A percentile compares a stretch with the other conserved stretches of the same genome.
phyloP scores from a whole-genome alignment of 1,140 invertebrate species.

The Panagrolaimus sp. region DNA sequence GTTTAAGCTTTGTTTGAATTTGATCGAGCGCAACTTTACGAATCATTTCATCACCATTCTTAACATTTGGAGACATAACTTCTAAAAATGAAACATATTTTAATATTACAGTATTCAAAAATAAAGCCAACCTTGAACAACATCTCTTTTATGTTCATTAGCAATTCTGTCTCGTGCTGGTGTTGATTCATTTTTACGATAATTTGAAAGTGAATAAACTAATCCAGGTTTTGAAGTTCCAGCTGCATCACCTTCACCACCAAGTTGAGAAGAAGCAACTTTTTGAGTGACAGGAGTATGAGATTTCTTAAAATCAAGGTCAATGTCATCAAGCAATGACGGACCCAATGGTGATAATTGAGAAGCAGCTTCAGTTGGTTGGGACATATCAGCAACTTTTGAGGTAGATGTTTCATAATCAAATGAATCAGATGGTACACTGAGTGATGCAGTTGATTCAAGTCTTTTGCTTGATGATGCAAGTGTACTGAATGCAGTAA shows the following conservation, averaged over 20 bases:
- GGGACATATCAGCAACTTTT: background rate
- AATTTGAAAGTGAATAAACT: background rate
- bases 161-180: background rate
- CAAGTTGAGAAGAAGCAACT: background rate
- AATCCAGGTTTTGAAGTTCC: slow-evolving; percentile 9
- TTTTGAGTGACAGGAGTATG: background rate
- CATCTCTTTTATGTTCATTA: background rate
- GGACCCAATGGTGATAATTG: background rate
- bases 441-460: background rate
- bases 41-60: background rate
- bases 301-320: background rate
- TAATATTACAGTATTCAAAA: too few relatives aligned
- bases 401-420: background rate
- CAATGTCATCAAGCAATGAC: background rate
- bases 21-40: background rate
- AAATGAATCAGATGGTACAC: slow-evolving; percentile 6
- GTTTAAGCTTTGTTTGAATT: background rate
- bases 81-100: too few relatives aligned
- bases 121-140: background rate
- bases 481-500: background rate
- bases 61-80: too few relatives aligned
- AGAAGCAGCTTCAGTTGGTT: background rate
- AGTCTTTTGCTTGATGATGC: background rate
- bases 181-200: background rate
- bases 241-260: background rate